These are phyloP conservation scores for Endotricha flammealis DNA, from an alignment of 2,888 invertebrate genomes.

Conservation along the genomic window DNA sequence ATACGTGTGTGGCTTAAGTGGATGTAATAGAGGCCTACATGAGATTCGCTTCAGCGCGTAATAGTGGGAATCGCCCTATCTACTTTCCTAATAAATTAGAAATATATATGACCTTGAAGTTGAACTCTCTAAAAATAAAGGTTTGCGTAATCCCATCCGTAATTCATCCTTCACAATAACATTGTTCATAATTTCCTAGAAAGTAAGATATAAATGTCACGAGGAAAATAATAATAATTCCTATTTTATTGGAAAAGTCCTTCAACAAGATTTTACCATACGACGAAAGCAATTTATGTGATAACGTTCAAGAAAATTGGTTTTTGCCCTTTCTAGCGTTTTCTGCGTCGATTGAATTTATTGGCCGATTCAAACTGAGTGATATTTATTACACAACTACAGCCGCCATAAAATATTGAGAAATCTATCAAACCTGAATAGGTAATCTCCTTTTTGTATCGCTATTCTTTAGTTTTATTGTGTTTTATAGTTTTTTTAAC, in stretches of 20 bases:
- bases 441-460: conserved; percentile 1
- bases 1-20: no score
- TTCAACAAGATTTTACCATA: conserved; percentile 69
- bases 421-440: conserved; percentile 6
- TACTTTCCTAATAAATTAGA: no score
- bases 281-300: conserved; percentile 70
- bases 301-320: conserved; percentile 68
- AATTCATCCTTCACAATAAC: no score
- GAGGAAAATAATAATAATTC: conserved; percentile 42
- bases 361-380: conserved; percentile 58
- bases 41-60: no score
- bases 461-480: no score
- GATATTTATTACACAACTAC: conserved; percentile 57
- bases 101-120: no score
- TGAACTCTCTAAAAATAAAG: no score
- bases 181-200: background rate
- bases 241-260: conserved; percentile 55
- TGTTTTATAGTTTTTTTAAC: no score
- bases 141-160: no score
- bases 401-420: conserved; percentile 19
- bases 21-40: no score
- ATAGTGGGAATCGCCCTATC: no score
- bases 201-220: conserved; percentile 14
- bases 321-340: conserved; percentile 65
- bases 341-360: conserved; percentile 64